Percentiles rank a stretch among this genome's conserved stretches.
These are phyloP conservation scores for Triplophysa dalaica DNA, from an alignment of 2,113 vertebrate genomes.

Conservation along the genomic window DNA sequence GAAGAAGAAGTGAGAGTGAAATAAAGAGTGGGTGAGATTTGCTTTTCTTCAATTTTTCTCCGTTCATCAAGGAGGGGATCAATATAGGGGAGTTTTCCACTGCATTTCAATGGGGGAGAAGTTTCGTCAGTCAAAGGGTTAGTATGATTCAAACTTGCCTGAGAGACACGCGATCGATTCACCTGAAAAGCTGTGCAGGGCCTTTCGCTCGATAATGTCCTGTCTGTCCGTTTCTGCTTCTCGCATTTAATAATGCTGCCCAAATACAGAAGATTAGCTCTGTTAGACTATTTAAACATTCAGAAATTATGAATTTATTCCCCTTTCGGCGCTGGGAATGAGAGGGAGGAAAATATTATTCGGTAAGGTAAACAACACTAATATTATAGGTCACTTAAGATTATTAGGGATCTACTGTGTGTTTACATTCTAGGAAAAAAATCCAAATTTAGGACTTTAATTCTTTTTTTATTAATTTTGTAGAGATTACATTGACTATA, in stretches of 20 bases:
- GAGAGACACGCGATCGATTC: constrained; percentile 55
- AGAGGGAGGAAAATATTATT: constrained; percentile 13
- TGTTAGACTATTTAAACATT: constrained; percentile 51
- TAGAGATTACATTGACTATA: no score
- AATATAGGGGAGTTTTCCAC: constrained; percentile 55
- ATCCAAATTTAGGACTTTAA: no score
- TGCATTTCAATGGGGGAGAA: constrained; percentile 52
- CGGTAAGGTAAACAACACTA: neutral
- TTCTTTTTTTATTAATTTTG: no score
- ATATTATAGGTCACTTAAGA: neutral
- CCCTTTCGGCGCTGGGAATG: neutral
- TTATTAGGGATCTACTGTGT: no score
- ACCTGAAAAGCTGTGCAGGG: constrained; percentile 55
- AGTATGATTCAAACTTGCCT: constrained; percentile 58
- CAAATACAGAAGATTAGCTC: constrained; percentile 54
- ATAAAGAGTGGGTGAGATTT: constrained; percentile 33
- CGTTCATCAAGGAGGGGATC: constrained; percentile 50
- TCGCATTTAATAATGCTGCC: constrained; percentile 52
- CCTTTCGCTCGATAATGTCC: constrained; percentile 54
- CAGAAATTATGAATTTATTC: constrained; percentile 30
- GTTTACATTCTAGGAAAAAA: no score
- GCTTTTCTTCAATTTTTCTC: constrained; percentile 42
- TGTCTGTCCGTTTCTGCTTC: constrained; percentile 52
- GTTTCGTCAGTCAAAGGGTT: constrained; percentile 59
- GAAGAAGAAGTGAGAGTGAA: neutral